Conservation (phyloP, 2,113 vertebrate species). For the Pristiophorus japonicus region DNA sequence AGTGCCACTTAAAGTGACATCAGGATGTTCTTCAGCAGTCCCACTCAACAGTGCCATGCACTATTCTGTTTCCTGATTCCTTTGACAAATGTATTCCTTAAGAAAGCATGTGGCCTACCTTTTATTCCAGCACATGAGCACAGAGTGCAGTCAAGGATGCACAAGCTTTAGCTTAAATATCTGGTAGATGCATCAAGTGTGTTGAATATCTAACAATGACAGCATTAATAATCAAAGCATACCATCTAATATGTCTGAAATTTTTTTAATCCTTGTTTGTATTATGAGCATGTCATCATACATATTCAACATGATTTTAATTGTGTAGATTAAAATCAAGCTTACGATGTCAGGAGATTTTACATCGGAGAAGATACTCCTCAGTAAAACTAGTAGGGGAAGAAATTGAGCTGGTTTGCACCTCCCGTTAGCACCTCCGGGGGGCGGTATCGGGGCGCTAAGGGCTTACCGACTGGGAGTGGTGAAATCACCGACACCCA, state of each 20-base stretch:
- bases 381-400: not conserved
- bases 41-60: not conserved
- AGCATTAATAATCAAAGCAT: not conserved
- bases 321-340: not conserved
- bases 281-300: not conserved
- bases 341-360: not conserved
- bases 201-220: not conserved
- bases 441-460: too few species aligned
- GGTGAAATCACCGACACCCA: too few species aligned
- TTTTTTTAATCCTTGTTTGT: not conserved
- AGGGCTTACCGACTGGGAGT: too few species aligned
- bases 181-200: not conserved
- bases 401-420: too few species aligned
- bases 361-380: not conserved
- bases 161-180: not conserved
- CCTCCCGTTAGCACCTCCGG: too few species aligned
- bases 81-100: not conserved
- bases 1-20: not conserved
- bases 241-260: not conserved
- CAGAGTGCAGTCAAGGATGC: not conserved
- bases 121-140: not conserved
- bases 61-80: not conserved
- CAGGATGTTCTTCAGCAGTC: not conserved
- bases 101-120: not conserved
- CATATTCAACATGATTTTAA: not conserved